phyloP scores from a whole-genome alignment of 1,140 invertebrate genomes.

The Ceratina calcarata region DNA sequence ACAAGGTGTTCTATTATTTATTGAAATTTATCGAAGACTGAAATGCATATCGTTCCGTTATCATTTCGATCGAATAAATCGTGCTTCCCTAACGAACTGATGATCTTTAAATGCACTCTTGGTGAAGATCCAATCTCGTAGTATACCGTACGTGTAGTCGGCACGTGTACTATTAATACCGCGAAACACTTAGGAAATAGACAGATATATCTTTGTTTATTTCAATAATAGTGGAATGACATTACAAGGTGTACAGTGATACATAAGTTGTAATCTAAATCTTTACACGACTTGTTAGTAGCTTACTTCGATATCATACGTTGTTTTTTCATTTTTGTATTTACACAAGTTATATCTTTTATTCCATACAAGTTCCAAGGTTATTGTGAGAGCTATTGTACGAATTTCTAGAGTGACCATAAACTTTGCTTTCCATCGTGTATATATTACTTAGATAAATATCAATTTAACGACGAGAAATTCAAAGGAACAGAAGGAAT shows the following conservation, averaged over 20 bases:
- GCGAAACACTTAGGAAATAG: constrained; percentile 46
- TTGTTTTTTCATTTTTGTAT: constrained; percentile 63
- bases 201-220: constrained; percentile 72
- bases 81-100: not conserved
- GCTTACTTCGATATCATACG: constrained; percentile 42
- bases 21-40: constrained; percentile 60
- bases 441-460: constrained; percentile 31
- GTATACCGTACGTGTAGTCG: not conserved
- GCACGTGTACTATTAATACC: constrained; percentile 16
- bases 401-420: constrained; percentile 46
- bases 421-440: constrained; percentile 55
- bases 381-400: constrained; percentile 41
- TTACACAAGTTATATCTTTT: constrained; percentile 66
- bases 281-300: constrained; percentile 71
- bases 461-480: constrained; percentile 17
- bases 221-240: constrained; percentile 74
- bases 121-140: no score
- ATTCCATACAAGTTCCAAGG: constrained; percentile 24
- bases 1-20: not conserved
- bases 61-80: not conserved
- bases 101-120: no score
- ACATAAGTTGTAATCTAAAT: constrained; percentile 67
- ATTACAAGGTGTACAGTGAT: constrained; percentile 74
- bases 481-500: not conserved
- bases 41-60: constrained; percentile 59